phyloP scores from a whole-genome alignment of 2,888 invertebrate genomes.

The Drosophila mimetica region DNA sequence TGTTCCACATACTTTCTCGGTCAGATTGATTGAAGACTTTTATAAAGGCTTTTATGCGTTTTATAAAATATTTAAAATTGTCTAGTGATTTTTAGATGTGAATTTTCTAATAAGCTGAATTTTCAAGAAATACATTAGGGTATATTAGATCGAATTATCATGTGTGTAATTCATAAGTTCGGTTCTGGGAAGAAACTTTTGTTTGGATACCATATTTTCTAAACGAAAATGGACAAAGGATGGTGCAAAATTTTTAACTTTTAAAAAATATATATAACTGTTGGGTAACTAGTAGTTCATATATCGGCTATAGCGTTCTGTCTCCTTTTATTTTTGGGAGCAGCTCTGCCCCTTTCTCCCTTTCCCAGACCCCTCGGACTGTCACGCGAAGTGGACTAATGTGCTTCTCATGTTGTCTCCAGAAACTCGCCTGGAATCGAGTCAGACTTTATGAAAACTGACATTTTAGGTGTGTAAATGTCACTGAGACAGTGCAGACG shows the following conservation, averaged over 20 bases:
- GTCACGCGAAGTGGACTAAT: constrained; percentile 74
- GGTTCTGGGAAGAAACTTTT: too few species aligned
- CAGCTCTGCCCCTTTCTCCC: constrained; percentile 28
- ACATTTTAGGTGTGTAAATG: constrained; percentile 82
- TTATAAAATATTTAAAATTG: neutral
- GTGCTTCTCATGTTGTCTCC: constrained; percentile 80
- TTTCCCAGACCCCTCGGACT: constrained; percentile 37
- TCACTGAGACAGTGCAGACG: constrained; percentile 46
- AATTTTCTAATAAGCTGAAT: too few species aligned
- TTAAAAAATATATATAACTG: too few species aligned
- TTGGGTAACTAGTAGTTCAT: neutral
- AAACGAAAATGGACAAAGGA: too few species aligned
- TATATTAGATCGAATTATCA: too few species aligned
- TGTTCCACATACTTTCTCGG: neutral
- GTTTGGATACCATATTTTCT: too few species aligned
- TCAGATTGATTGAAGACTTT: neutral
- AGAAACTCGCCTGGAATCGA: constrained; percentile 31
- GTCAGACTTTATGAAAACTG: constrained; percentile 74
- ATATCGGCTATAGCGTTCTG: neutral
- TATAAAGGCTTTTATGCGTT: neutral
- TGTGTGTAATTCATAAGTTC: too few species aligned
- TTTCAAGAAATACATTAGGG: too few species aligned
- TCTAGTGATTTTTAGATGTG: neutral
- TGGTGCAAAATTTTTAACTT: too few species aligned
- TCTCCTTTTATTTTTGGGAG: constrained; percentile 28